Evolutionary conservation across 2,888 invertebrate genomes (phyloP).

Genomic region (Platerodrilus igneus): DNA sequence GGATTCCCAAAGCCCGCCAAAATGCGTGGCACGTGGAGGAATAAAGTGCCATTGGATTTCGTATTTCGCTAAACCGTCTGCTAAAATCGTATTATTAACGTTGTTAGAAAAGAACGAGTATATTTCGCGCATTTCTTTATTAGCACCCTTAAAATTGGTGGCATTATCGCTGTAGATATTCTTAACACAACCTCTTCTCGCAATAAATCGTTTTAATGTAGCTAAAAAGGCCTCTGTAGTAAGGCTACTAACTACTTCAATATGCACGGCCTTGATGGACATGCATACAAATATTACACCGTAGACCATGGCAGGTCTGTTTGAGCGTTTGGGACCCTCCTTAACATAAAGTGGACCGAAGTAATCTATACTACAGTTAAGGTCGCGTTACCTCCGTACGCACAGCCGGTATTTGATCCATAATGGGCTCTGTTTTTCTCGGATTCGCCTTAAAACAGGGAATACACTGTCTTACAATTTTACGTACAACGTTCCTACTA

Average conservation of each 20-base stretch:
- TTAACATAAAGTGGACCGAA: slow-evolving; percentile 27
- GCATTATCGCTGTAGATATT: slow-evolving; percentile 37
- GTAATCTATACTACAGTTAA: slow-evolving; percentile 26
- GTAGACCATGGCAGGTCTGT: slow-evolving; percentile 25
- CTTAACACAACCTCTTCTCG: slow-evolving; percentile 29
- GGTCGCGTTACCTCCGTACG: slow-evolving; percentile 12
- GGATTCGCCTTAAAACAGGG: slow-evolving; percentile 17
- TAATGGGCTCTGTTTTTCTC: slow-evolving; percentile 7
- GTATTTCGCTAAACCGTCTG: not conserved
- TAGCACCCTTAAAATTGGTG: slow-evolving; percentile 38
- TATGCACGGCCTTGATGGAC: slow-evolving; percentile 32
- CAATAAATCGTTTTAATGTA: slow-evolving; percentile 32
- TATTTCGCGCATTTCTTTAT: slow-evolving; percentile 2
- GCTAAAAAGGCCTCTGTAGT: slow-evolving; percentile 34
- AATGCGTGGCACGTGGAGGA: not conserved
- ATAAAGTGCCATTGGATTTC: not conserved
- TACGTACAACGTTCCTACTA: slow-evolving; percentile 21
- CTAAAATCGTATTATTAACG: not conserved
- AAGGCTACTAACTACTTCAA: slow-evolving; percentile 34
- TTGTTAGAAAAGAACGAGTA: too few relatives aligned
- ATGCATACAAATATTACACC: slow-evolving; percentile 32
- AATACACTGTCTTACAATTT: slow-evolving; percentile 22
- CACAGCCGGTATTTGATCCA: slow-evolving; percentile 15
- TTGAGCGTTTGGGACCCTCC: slow-evolving; percentile 17
- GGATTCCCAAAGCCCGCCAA: slow-evolving; percentile 3